A percentile compares a stretch with the other conserved stretches of the same genome.
Evolutionary conservation across 1,140 invertebrate species (phyloP).

Genomic region (Atopsyche davidsoni): DNA sequence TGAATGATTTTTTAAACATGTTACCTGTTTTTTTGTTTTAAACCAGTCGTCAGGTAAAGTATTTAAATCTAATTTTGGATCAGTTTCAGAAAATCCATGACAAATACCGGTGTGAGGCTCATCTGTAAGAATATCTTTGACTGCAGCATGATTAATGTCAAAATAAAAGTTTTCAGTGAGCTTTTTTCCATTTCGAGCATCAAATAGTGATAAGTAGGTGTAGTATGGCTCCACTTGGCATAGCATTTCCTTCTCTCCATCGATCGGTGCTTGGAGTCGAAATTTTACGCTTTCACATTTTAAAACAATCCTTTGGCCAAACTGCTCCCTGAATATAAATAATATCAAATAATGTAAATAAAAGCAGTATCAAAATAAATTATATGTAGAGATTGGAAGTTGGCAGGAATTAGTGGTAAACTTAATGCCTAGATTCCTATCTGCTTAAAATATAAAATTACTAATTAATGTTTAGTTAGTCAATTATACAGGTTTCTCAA

Average conservation of each 20-base stretch:
- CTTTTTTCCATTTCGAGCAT: conserved; percentile 78
- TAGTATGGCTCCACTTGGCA: conserved; percentile 92
- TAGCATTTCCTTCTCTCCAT: conserved; percentile 66
- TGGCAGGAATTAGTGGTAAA: too few relatives aligned
- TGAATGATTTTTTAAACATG: too few relatives aligned
- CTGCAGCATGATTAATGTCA: conserved; percentile 70
- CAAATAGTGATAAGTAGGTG: conserved; percentile 78
- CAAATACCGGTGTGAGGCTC: conserved; percentile 41
- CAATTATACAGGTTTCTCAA: too few relatives aligned
- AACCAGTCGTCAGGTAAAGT: conserved; percentile 46
- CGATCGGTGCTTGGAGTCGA: conserved; percentile 73
- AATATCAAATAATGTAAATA: too few relatives aligned
- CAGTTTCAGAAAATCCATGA: conserved; percentile 45
- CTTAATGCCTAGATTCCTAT: too few relatives aligned
- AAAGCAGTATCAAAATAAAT: too few relatives aligned
- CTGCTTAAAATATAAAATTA: too few relatives aligned
- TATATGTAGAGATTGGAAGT: too few relatives aligned
- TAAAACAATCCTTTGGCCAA: conserved; percentile 76
- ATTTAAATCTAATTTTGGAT: conserved; percentile 46
- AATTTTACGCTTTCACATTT: conserved; percentile 78
- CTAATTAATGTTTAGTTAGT: too few relatives aligned
- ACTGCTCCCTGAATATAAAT: conserved; percentile 80
- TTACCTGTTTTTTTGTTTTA: conserved; percentile 44
- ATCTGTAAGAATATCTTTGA: conserved; percentile 46
- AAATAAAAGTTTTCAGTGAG: conserved; percentile 92